Percentiles rank a stretch among this genome's conserved stretches.
These are phyloP conservation scores for Hypotaenidia okinawae DNA, from an alignment of 2,797 vertebrate species.

Conservation along the genomic window DNA sequence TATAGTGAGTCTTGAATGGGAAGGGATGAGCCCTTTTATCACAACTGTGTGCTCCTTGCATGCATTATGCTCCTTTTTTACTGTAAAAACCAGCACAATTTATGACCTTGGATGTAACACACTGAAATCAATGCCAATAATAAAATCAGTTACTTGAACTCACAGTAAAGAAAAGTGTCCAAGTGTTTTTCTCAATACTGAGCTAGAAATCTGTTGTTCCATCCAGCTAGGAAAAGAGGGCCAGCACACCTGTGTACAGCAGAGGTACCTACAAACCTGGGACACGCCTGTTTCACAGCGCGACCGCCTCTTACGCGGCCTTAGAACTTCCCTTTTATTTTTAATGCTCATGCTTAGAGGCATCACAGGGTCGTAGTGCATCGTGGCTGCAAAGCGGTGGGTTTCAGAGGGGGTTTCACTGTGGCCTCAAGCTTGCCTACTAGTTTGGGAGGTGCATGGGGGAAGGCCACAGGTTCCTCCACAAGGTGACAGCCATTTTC, in stretches of 20 bases:
- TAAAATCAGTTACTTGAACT: not conserved
- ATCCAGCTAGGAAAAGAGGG: not conserved
- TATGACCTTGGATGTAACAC: not conserved
- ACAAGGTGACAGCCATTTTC: not conserved
- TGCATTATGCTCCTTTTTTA: not conserved
- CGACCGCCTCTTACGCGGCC: not conserved
- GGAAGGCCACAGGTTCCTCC: not conserved
- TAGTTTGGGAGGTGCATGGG: not conserved
- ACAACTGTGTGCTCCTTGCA: not conserved
- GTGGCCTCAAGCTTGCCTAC: not conserved
- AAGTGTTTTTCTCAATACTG: not conserved
- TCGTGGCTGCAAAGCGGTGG: not conserved
- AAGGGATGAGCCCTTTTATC: not conserved
- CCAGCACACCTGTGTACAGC: not conserved
- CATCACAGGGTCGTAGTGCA: not conserved
- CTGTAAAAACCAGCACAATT: not conserved
- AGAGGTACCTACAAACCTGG: not conserved
- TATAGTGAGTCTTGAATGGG: not conserved
- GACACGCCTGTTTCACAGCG: not conserved
- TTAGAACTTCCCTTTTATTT: not conserved
- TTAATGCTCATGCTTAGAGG: not conserved
- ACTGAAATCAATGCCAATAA: not conserved
- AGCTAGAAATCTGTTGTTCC: not conserved
- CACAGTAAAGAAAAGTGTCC: not conserved
- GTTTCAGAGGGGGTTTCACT: not conserved